A percentile compares a stretch with the other conserved stretches of the same genome.
Conservation (phyloP, 2,113 vertebrate genomes). For the Heterotilapia buettikoferi region DNA sequence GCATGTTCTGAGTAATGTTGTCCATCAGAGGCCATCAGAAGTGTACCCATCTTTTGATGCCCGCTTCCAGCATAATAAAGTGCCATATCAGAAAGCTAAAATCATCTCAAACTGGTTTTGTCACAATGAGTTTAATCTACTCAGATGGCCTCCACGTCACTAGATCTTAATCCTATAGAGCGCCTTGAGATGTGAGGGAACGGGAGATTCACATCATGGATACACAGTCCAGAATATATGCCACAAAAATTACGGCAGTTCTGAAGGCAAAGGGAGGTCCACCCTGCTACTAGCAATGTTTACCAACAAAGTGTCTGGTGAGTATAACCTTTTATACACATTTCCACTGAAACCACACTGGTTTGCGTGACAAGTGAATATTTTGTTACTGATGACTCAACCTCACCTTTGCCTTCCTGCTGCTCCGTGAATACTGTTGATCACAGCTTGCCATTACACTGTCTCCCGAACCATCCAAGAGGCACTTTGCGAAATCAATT, state of each 20-base stretch:
- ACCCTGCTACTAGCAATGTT: neutral
- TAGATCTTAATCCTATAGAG: neutral
- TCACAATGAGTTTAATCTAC: neutral
- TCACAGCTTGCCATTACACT: neutral
- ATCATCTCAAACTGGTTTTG: neutral
- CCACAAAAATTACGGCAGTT: neutral
- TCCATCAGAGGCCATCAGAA: neutral
- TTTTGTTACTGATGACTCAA: neutral
- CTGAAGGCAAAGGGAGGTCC: neutral
- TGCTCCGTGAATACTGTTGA: neutral
- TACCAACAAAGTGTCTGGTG: neutral
- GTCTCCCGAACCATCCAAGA: neutral
- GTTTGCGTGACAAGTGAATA: neutral
- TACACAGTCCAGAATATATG: neutral
- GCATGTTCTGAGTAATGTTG: neutral
- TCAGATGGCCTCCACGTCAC: neutral
- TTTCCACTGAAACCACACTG: neutral
- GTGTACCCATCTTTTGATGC: neutral
- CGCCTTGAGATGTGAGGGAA: neutral
- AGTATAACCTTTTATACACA: neutral
- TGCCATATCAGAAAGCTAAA: neutral
- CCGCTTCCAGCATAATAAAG: rapidly evolving
- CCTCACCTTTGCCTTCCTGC: neutral
- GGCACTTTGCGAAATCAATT: neutral
- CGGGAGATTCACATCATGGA: neutral